A percentile compares a stretch with the other conserved stretches of the same genome.
Evolutionary conservation across 2,113 vertebrate genomes (phyloP).

Genomic region (Myrmecobius fasciatus): DNA sequence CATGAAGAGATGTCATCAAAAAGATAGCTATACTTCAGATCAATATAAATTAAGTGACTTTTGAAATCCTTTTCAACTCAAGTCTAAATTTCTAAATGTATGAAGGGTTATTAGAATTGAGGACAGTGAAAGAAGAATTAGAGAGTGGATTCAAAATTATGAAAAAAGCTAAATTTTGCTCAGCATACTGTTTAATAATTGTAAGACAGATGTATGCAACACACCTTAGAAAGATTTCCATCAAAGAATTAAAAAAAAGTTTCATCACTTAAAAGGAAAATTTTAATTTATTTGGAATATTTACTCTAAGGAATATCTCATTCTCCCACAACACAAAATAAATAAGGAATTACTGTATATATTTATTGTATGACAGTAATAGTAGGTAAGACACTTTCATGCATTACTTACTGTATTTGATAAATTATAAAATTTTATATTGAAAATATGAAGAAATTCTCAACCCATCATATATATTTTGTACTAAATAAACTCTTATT

Average conservation of each 20-base stretch:
- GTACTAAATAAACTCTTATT: background rate
- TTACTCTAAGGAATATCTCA: background rate
- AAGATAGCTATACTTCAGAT: background rate
- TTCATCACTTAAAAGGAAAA: conserved; percentile 43
- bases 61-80: background rate
- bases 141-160: background rate
- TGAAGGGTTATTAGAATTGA: background rate
- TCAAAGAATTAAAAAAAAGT: conserved; percentile 37
- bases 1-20: background rate
- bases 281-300: conserved; percentile 25
- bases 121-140: background rate
- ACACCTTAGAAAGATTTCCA: conserved; percentile 33
- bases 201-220: background rate
- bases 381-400: conserved; percentile 18
- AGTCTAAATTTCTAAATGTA: background rate
- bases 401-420: background rate
- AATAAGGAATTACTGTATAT: background rate
- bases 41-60: background rate
- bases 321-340: conserved; percentile 11
- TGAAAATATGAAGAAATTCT: background rate
- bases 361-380: background rate
- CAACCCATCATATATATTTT: background rate
- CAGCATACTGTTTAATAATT: conserved; percentile 5
- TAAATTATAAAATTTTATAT: conserved; percentile 3
- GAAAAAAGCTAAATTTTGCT: conserved; percentile 26